Evolutionary conservation across 2,888 invertebrate species (phyloP).

Genomic region (Cistogaster globosa): DNA sequence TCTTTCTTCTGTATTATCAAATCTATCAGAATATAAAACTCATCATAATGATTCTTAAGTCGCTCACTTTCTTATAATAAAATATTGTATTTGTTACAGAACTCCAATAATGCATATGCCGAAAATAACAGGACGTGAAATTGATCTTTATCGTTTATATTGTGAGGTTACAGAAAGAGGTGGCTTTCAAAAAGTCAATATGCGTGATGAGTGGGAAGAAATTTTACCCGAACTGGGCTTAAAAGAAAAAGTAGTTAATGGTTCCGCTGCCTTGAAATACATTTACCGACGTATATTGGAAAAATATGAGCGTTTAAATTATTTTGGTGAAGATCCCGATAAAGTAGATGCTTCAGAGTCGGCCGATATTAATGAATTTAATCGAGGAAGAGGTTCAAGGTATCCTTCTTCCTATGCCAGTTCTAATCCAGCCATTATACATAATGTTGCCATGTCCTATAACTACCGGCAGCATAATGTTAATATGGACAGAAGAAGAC

Average conservation of each 20-base stretch:
- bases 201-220: constrained; percentile 93
- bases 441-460: constrained; percentile 88
- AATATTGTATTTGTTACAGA: constrained; percentile 82
- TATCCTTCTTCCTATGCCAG: constrained; percentile 84
- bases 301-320: constrained; percentile 95
- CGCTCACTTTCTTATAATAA: constrained; percentile 6
- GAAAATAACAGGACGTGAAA: constrained; percentile 93
- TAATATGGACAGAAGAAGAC: constrained; percentile 86
- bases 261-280: constrained; percentile 92
- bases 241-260: constrained; percentile 94
- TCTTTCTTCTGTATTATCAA: no score
- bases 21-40: no score
- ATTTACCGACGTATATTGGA: constrained; percentile 92
- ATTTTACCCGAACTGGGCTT: constrained; percentile 90
- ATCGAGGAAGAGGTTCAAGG: constrained; percentile 86
- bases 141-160: constrained; percentile 96
- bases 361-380: constrained; percentile 84
- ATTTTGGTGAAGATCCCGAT: constrained; percentile 94
- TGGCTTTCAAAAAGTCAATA: constrained; percentile 97
- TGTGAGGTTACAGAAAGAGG: constrained; percentile 95
- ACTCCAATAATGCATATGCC: constrained; percentile 86
- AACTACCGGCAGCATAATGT: constrained; percentile 91
- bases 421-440: constrained; percentile 74
- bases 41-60: constrained; percentile 60
- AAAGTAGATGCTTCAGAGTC: constrained; percentile 86